These are phyloP conservation scores for Conus ventricosus DNA, from an alignment of 1,140 invertebrate species.

Conservation along the genomic window DNA sequence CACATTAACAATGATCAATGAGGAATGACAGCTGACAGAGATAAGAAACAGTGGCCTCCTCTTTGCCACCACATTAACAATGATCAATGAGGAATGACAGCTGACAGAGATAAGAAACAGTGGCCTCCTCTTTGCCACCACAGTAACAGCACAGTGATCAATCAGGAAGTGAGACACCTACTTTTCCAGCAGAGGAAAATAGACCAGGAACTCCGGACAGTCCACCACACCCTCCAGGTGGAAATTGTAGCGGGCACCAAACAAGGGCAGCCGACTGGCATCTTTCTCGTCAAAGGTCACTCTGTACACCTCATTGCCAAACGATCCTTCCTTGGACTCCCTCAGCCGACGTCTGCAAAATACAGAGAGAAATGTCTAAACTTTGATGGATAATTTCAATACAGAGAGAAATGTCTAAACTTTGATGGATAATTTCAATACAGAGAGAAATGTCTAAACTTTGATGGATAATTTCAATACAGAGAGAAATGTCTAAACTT, in stretches of 20 bases:
- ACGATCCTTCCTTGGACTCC: constrained; percentile 79
- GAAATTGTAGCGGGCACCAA: constrained; percentile 98
- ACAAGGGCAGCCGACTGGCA: constrained; percentile 85
- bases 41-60: neutral
- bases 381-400: too few species aligned
- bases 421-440: too few species aligned
- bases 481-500: too few species aligned
- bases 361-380: too few species aligned
- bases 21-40: too few species aligned
- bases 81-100: too few species aligned
- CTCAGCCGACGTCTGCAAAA: constrained; percentile 78
- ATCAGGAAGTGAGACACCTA: constrained; percentile 63
- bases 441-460: too few species aligned
- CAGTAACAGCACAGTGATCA: neutral
- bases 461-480: too few species aligned
- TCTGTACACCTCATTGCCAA: constrained; percentile 92
- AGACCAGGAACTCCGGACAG: constrained; percentile 98
- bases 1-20: neutral
- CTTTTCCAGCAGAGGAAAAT: constrained; percentile 91
- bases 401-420: too few species aligned
- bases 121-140: neutral
- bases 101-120: too few species aligned
- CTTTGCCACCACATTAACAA: neutral
- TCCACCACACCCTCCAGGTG: constrained; percentile 96
- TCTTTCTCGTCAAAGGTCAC: constrained; percentile 84